Conservation (phyloP, 2,113 vertebrate species). For the Merops nubicus region DNA sequence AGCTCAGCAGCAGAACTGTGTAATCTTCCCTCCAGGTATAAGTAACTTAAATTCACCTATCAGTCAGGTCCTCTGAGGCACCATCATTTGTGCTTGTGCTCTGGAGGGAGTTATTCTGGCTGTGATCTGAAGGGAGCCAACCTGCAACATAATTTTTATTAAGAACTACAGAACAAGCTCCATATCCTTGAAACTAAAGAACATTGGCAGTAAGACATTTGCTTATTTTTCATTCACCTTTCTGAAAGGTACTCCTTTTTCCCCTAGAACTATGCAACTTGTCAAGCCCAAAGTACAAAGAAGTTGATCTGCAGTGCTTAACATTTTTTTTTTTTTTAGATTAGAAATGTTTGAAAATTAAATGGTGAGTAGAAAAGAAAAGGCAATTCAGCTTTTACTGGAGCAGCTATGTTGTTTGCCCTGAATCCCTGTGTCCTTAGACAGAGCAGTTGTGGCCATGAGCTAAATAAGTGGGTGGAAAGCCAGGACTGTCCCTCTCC, state of each 20-base stretch:
- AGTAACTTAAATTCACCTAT: neutral
- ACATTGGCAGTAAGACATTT: neutral
- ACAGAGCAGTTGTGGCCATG: neutral
- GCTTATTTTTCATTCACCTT: neutral
- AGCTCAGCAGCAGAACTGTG: neutral
- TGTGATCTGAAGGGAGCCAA: neutral
- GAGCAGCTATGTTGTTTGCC: neutral
- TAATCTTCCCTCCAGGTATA: neutral
- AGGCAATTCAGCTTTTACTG: neutral
- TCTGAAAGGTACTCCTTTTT: neutral
- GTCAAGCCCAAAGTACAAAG: neutral
- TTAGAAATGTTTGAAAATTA: neutral
- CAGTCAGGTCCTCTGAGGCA: neutral
- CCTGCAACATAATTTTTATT: neutral
- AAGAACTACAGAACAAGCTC: neutral
- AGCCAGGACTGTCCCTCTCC: fast-evolving
- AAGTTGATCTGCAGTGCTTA: neutral
- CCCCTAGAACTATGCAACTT: neutral
- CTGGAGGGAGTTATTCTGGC: neutral
- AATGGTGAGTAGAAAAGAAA: neutral
- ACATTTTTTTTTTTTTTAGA: neutral
- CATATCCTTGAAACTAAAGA: neutral
- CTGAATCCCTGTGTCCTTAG: neutral
- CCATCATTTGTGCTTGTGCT: neutral
- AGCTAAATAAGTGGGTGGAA: neutral